These are phyloP conservation scores for Hafferia zeledoni DNA, from an alignment of 2,797 vertebrate genomes.

Conservation along the genomic window DNA sequence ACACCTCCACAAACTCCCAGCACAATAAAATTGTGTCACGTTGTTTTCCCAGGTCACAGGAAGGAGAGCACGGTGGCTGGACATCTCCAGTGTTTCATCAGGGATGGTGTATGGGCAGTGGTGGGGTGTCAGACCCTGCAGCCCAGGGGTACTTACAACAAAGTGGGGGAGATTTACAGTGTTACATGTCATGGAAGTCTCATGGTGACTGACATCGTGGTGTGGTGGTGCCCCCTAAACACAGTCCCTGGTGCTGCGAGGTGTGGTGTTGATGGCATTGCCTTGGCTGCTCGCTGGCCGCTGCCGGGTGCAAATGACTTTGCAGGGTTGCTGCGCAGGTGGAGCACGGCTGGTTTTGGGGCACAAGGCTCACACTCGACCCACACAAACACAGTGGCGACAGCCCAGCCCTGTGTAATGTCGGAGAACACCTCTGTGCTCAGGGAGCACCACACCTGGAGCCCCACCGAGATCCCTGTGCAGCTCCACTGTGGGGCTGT, in stretches of 20 bases:
- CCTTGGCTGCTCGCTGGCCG: rapidly evolving
- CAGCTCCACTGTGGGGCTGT: not conserved
- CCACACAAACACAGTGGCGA: not conserved
- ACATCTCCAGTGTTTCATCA: not conserved
- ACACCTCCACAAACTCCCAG: not conserved
- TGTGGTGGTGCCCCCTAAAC: not conserved
- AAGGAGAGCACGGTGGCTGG: rapidly evolving
- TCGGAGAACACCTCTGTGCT: not conserved
- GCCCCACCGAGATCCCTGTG: not conserved
- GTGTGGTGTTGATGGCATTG: rapidly evolving
- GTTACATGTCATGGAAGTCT: rapidly evolving
- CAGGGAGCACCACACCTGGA: not conserved
- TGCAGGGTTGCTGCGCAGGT: not conserved
- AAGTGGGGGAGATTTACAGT: not conserved
- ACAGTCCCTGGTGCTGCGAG: not conserved
- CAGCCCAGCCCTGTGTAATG: not conserved
- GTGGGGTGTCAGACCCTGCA: not conserved
- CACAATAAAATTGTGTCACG: not conserved
- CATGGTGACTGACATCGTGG: not conserved
- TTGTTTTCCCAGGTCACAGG: not conserved
- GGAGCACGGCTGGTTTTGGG: rapidly evolving
- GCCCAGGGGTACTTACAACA: not conserved
- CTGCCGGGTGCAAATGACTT: rapidly evolving
- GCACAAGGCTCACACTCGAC: not conserved
- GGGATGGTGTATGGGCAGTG: not conserved